These are phyloP conservation scores for Dryobota labecula DNA, from an alignment of 2,888 invertebrate species.

Conservation along the genomic window DNA sequence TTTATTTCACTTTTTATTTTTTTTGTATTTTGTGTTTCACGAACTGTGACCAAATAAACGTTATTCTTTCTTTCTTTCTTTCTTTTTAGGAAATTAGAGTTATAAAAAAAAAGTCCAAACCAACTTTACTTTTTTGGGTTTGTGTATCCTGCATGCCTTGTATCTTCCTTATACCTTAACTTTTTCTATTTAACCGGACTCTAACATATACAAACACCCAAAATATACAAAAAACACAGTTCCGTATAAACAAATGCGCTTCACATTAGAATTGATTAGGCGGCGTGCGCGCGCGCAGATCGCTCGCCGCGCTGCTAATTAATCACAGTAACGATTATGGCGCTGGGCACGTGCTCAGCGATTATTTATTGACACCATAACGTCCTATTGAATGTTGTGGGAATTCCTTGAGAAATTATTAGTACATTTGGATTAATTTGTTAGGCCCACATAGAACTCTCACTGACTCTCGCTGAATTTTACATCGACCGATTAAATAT, in stretches of 20 bases:
- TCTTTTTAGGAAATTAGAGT: no score
- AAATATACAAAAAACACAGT: conserved; percentile 1
- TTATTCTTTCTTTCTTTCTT: no score
- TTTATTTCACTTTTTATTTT: no score
- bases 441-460: conserved; percentile 4
- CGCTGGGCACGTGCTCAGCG: conserved; percentile 62
- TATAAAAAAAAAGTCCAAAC: no score
- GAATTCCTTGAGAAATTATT: conserved; percentile 19
- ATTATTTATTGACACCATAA: conserved; percentile 60
- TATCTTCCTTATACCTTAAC: no score
- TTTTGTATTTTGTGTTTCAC: no score
- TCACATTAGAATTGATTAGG: conserved; percentile 80
- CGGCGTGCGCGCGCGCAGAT: conserved; percentile 72
- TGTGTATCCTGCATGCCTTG: no score
- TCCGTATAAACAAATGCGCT: conserved; percentile 67
- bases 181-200: no score
- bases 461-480: conserved; percentile 5
- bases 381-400: conserved; percentile 50
- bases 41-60: no score
- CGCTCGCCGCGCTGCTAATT: conserved; percentile 75
- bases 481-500: neutral
- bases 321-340: conserved; percentile 78
- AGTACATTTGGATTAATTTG: conserved; percentile 16
- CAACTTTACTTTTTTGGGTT: no score
- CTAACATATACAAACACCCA: no score